Evolutionary conservation across 2,113 vertebrate species (phyloP).

Genomic region (Melanostigma gelatinosum): DNA sequence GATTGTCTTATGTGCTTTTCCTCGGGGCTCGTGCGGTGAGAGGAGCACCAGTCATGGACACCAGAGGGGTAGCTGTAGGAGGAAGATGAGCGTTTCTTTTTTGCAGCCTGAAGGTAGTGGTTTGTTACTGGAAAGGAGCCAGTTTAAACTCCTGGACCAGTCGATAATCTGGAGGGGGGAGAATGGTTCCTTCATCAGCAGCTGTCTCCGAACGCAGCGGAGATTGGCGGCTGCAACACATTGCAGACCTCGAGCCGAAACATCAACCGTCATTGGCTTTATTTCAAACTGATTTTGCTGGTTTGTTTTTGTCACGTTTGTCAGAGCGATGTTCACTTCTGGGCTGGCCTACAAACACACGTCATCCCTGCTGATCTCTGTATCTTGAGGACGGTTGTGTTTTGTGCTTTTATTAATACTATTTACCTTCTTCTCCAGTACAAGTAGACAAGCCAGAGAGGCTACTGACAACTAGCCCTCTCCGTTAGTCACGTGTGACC

Average conservation of each 20-base stretch:
- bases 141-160: background rate
- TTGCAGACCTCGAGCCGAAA: background rate
- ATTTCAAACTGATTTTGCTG: background rate
- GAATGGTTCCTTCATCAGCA: conserved; percentile 13
- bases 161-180: conserved; percentile 4
- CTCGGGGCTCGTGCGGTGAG: conserved; percentile 29
- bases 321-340: background rate
- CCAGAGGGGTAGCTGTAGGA: conserved; percentile 9
- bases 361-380: background rate
- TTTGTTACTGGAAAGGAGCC: conserved; percentile 5
- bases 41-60: conserved; percentile 24
- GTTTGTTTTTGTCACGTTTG: background rate
- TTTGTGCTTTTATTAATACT: background rate
- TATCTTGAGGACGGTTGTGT: background rate
- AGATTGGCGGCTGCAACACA: background rate
- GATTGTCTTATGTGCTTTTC: conserved; percentile 50
- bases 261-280: background rate
- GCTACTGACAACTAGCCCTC: background rate
- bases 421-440: background rate
- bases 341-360: background rate
- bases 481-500: background rate
- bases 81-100: conserved; percentile 6
- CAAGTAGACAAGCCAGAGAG: background rate
- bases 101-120: background rate
- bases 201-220: background rate